Conservation (phyloP, 1,140 invertebrate species). For the Drosophila nannoptera region DNA sequence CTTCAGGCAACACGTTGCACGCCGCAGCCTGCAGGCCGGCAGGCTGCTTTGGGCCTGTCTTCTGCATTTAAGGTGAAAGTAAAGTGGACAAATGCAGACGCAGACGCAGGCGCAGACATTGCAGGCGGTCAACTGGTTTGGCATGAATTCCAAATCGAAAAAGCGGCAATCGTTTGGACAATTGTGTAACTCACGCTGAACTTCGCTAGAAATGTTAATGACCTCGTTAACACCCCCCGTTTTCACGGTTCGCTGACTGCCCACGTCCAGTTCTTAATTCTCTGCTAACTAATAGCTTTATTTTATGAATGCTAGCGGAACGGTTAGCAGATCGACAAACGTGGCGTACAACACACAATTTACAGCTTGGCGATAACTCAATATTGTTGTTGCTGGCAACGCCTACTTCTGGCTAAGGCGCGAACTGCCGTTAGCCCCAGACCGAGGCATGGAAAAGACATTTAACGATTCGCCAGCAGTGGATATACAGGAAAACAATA, state of each 20-base stretch:
- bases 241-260: background rate
- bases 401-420: conserved; percentile 30
- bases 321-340: conserved; percentile 47
- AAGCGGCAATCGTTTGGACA: conserved; percentile 25
- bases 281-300: conserved; percentile 34
- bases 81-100: conserved; percentile 41
- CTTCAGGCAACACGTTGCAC: no score
- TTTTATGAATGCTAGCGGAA: conserved; percentile 38
- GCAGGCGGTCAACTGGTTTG: conserved; percentile 51
- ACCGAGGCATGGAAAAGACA: background rate
- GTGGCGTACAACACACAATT: conserved; percentile 49
- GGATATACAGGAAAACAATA: background rate
- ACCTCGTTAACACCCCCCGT: conserved; percentile 53
- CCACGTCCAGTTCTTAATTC: conserved; percentile 34
- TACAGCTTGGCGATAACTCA: conserved; percentile 53
- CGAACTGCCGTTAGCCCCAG: conserved; percentile 51
- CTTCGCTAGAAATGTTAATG: conserved; percentile 67
- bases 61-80: conserved; percentile 76
- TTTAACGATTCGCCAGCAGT: background rate
- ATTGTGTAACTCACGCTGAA: conserved; percentile 64
- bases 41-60: conserved; percentile 42
- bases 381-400: conserved; percentile 36
- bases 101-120: conserved; percentile 28
- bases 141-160: conserved; percentile 50
- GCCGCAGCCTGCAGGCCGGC: no score